Evolutionary conservation across 2,113 vertebrate species (phyloP).

Genomic region (Corynorhinus townsendii): DNA sequence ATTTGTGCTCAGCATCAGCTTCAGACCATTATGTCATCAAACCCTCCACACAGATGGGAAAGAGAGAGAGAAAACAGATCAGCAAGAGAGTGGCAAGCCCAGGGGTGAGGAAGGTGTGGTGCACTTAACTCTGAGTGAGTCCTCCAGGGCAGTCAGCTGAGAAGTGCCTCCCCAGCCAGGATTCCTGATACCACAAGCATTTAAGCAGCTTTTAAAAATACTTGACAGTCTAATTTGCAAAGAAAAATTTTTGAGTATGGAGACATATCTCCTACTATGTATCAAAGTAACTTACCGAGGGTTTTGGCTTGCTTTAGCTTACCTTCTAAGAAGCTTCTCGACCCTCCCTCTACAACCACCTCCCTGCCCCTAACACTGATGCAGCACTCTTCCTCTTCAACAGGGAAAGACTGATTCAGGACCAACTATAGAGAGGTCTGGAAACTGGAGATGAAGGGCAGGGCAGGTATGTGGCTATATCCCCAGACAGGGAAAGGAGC

Average conservation of each 20-base stretch:
- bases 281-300: neutral
- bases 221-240: neutral
- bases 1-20: fast-evolving
- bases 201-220: neutral
- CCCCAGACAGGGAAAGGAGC: neutral
- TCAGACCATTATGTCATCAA: neutral
- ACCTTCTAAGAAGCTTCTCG: neutral
- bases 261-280: fast-evolving
- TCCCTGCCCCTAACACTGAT: fast-evolving
- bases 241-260: neutral
- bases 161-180: neutral
- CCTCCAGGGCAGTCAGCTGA: neutral
- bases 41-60: neutral
- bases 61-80: neutral
- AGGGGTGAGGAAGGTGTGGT: fast-evolving
- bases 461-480: neutral
- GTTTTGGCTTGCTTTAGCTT: too few species aligned
- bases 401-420: neutral
- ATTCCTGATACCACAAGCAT: neutral
- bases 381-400: neutral
- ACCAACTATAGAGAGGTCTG: neutral
- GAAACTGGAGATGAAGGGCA: neutral
- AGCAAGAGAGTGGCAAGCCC: fast-evolving
- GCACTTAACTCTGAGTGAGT: too few species aligned
- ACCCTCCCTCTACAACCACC: neutral